Base-by-base conservation (phyloP, 2,888 invertebrate species). In the Eupithecia pulchellata region DNA sequence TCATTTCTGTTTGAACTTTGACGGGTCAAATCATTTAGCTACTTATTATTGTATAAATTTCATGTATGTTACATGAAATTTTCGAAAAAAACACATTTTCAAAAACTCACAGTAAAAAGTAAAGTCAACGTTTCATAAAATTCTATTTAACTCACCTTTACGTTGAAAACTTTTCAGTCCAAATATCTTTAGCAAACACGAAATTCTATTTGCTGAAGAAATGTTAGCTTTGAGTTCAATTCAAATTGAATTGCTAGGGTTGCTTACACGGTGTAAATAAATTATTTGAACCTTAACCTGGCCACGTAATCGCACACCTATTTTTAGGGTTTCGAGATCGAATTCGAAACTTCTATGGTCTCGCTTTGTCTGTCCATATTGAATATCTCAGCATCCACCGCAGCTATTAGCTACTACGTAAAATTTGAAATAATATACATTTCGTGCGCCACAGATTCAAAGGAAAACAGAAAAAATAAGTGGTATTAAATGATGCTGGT, bases 1-100 rank as follows among this genome's bases (percentile, higher is more conserved):
- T 76, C 79, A 75, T 4, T 61, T 73, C 71, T 66, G 39, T n/a
- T 52, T 66, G 13, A 62, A 64, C 66, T 64, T 68, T 66, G 64
- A 55, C 63, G 42, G 58, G 42, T 60, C 64, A 61, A 29, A 29
- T 60, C 58, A 30, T 2, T 58, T 47, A 47, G 20, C 47, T 47
- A 47, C 3, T 47, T n/a, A 42, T 20, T 20, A 20, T n/a, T 8
- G 47, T 47, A 20, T 47, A 20, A n/a, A 20, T 8, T 9, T 47
- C 9, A n/a, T n/a, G n/a, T 20, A 20, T 20, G n/a, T 17, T 8
- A n/a, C 47, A 20, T 20, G 8, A 20, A 47, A 9, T 4, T 52
- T 52, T 25, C 25, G 20, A 4, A 13, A 52, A 52, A 52, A n/a
- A 9, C 8, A 42, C 11, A 4, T 25, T 13, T 52, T 2, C 9